Evolutionary conservation across 2,797 vertebrate genomes (phyloP).

Genomic region (Danionella dracula): DNA sequence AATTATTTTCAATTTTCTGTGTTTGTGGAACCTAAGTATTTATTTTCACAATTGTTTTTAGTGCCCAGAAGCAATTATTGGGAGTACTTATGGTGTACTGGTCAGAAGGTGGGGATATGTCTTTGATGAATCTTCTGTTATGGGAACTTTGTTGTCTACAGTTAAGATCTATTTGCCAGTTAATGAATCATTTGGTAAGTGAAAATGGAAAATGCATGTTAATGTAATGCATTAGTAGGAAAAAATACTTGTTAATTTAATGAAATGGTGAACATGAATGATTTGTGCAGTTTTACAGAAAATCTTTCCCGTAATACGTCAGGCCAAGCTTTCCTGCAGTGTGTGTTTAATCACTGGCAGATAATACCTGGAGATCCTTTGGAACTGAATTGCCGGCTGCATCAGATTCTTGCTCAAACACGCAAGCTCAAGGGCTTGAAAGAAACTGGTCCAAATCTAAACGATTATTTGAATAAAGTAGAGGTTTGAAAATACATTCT

Average conservation of each 20-base stretch:
- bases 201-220: not conserved
- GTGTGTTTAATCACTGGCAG: slow-evolving; percentile 95
- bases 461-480: slow-evolving; percentile 94
- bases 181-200: slow-evolving; percentile 92
- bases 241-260: too few species aligned
- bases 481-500: too few species aligned
- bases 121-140: slow-evolving; percentile 81
- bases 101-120: slow-evolving; percentile 88
- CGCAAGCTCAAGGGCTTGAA: slow-evolving; percentile 92
- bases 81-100: slow-evolving; percentile 90
- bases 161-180: slow-evolving; percentile 91
- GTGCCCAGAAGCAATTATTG: slow-evolving; percentile 83
- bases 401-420: slow-evolving; percentile 75
- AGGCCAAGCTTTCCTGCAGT: slow-evolving; percentile 93
- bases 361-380: slow-evolving; percentile 81
- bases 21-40: not conserved
- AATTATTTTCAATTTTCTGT: not conserved
- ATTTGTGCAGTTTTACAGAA: slow-evolving; percentile 87
- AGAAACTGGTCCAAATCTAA: slow-evolving; percentile 83
- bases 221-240: too few species aligned
- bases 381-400: too few species aligned
- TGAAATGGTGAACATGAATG: not conserved
- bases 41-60: slow-evolving; percentile 31
- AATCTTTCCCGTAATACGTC: slow-evolving; percentile 88
- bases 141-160: slow-evolving; percentile 86